Base-by-base conservation (phyloP, 2,888 invertebrate species). In the Gisinianus flammeolus region DNA sequence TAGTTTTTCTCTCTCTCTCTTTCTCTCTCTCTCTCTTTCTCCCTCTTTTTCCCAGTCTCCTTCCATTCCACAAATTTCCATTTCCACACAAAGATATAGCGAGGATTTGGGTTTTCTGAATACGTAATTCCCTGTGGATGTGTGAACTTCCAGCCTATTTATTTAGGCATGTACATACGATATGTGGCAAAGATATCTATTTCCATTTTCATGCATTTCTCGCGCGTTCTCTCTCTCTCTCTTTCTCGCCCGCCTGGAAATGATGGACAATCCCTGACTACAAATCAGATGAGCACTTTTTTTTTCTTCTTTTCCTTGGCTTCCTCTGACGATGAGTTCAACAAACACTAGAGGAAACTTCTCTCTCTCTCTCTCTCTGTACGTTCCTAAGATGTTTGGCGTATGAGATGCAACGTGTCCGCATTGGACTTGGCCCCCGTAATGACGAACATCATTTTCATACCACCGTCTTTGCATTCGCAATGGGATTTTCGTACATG, bases 361-460 rank as follows among this genome's bases (percentile, higher is more conserved):
- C 64, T 12, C 64, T n/a, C n/a, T n/a, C n/a, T n/a, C n/a, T n/a
- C n/a, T n/a, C n/a, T n/a, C n/a, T n/a, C n/a, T n/a, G n/a, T n/a
- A n/a, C n/a, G n/a, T n/a, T n/a, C n/a, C n/a, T n/a, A 62, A 22
- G 44, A 2, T 44, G 19, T 44, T 44, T 44, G 44, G 44, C 19
- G 12, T 16, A 44, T 44, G 44, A 44, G 2, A 44, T 44, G 12
- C 16, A 44, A 44, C 44, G 44, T 19, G 44, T 44, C 44, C 44
- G 44, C 44, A 16, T 44, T 44, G 44, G 44, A 2, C 24, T 68
- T 24, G 35, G 22, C 24, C 22, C 66, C 10, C 66, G 44, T 74
- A 74, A 74, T 74, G 74, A 74, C 74, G 64, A 74, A 74, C 64
- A 66, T 74, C 74, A 74, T 74, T 74, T 74, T 74, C 66, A 54